Base-by-base conservation (phyloP, 2,113 vertebrate species). In the Cottus gobio region DNA sequence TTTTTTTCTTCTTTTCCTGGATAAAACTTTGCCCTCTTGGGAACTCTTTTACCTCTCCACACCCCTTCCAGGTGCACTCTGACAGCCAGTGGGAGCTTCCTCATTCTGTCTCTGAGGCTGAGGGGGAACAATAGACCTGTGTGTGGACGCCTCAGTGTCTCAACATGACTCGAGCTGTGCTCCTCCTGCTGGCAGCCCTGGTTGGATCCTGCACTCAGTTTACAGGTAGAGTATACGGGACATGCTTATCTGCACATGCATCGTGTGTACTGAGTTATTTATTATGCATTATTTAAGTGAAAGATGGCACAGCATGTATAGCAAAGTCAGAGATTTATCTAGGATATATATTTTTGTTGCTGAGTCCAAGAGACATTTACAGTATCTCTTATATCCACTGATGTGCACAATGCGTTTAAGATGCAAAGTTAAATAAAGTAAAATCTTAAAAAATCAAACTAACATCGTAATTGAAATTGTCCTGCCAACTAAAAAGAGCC, bases 131-230 rank as follows among this genome's bases (percentile, higher is more conserved):
- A 69, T 34, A 70, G 76, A 79, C 37, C 44, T 48, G 64, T 54
- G 67, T 85, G 85, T 84, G 74, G 24, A 69, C 13, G 54, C 1
- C 30, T 84, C 58, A 68, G 20, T 74, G 42, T 73, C 80, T 37
- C 82, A 91, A 77, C 84, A 93, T 92, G 92, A 30, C 44, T 13
- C 31, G 4, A 46, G 57, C 57, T 54, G 65, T 61, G 3, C 37
- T 92, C 37, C 34, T 90, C 65, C n/a, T 89, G 60, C 67, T 92
- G n/a, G 46, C 66, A 2, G 66, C 24, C 48, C 52, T 90, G 11
- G 5, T 82, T 48, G 82, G 78, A 79, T 58, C 57, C 61, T 82
- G 68, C 52, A 0, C 39, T 39, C 61, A 60, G 2, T 67, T 80
- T 37, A 66, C 87, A 87, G 90, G 92, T 93, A 84, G 72, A 37